Evolutionary conservation across 2,888 invertebrate genomes (phyloP).

Genomic region (Chorisops tibialis): DNA sequence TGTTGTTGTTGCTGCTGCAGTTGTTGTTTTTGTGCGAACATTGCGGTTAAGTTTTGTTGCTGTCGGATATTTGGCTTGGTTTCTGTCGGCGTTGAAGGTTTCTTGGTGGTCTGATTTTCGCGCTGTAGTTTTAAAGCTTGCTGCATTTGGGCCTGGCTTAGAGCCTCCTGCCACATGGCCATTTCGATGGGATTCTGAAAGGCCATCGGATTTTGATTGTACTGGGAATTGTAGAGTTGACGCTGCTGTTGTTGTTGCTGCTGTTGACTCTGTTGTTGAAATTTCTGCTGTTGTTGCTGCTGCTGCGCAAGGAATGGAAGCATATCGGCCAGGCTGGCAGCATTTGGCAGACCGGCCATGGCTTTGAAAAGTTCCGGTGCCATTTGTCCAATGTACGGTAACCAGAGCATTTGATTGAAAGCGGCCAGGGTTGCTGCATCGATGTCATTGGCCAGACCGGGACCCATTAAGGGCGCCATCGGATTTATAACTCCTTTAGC

Average conservation of each 20-base stretch:
- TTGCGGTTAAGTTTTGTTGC: constrained; percentile 11
- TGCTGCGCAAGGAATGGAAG: constrained; percentile 45
- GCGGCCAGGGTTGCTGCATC: constrained; percentile 68
- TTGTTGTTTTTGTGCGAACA: constrained; percentile 26
- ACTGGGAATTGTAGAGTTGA: constrained; percentile 19
- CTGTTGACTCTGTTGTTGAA: constrained; percentile 29
- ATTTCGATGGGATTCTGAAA: constrained; percentile 46
- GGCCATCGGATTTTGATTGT: constrained; percentile 41
- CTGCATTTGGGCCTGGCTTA: constrained; percentile 57
- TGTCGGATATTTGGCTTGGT: constrained; percentile 9
- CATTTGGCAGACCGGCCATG: constrained; percentile 41
- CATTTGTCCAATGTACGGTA: constrained; percentile 59
- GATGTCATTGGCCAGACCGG: constrained; percentile 60
- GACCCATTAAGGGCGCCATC: constrained; percentile 34
- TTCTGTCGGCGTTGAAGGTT: constrained; percentile 3
- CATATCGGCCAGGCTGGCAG: constrained; percentile 37
- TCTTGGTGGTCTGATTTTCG: constrained; percentile 20
- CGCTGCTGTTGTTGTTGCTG: constrained; percentile 31
- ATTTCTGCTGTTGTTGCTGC: constrained; percentile 35
- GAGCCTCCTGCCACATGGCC: constrained; percentile 69
- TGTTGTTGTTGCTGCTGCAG: constrained; percentile 26
- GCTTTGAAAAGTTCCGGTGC: constrained; percentile 55
- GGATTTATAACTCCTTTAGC: constrained; percentile 22
- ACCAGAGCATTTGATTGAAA: constrained; percentile 71
- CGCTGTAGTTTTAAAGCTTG: constrained; percentile 45